These are phyloP conservation scores for Drosophila longiperda DNA, from an alignment of 2,888 invertebrate species.

Conservation along the genomic window DNA sequence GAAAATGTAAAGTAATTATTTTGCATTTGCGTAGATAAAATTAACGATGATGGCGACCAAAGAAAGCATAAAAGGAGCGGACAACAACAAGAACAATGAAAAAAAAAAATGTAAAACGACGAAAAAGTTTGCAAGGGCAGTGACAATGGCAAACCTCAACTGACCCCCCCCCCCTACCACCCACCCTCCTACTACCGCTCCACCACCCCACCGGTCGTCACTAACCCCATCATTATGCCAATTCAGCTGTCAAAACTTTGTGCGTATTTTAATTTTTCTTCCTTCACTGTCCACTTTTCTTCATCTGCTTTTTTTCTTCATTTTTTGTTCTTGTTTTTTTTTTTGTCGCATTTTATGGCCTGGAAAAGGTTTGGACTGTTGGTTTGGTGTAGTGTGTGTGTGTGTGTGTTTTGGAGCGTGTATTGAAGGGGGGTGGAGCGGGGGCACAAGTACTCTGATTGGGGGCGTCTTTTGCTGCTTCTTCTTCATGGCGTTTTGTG, in stretches of 20 bases:
- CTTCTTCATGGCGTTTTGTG: conserved; percentile 6
- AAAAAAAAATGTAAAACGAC: background rate
- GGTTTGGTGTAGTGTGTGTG: background rate
- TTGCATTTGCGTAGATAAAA: conserved; percentile 81
- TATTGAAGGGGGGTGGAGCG: background rate
- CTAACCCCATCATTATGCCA: conserved; percentile 82
- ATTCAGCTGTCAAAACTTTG: conserved; percentile 79
- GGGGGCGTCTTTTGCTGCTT: conserved; percentile 27
- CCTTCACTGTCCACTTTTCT: conserved; percentile 32
- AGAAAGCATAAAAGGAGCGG: conserved; percentile 22
- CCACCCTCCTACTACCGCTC: background rate
- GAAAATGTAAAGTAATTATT: conserved; percentile 81
- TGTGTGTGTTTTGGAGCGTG: background rate
- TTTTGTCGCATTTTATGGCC: conserved; percentile 72
- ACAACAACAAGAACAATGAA: background rate
- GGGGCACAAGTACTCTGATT: conserved; percentile 46
- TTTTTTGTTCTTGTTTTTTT: conserved; percentile 10
- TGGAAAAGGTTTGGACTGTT: conserved; percentile 44
- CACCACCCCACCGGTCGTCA: conserved; percentile 34
- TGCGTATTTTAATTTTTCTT: conserved; percentile 77
- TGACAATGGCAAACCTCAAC: conserved; percentile 59
- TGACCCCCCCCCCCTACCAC: background rate
- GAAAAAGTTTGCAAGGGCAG: conserved; percentile 20
- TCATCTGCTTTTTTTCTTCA: conserved; percentile 25
- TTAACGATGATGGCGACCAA: conserved; percentile 72